These are phyloP conservation scores for Bos javanicus DNA, from an alignment of 2,113 vertebrate species.

Conservation along the genomic window DNA sequence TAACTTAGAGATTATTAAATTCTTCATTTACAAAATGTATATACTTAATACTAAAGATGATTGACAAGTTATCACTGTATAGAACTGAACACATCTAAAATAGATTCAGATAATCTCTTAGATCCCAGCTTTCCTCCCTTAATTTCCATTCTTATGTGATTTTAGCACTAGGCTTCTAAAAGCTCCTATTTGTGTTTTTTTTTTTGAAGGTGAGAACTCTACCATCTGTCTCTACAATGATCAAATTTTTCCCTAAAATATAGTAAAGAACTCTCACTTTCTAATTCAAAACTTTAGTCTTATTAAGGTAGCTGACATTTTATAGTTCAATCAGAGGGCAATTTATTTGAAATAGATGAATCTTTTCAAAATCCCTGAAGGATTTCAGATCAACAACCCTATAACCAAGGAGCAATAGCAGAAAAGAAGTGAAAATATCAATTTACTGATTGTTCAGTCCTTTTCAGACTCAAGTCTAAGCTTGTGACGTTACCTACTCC, in stretches of 20 bases:
- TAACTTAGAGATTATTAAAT: neutral
- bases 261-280: constrained; percentile 18
- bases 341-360: neutral
- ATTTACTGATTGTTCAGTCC: neutral
- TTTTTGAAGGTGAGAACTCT: constrained; percentile 45
- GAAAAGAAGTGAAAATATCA: neutral
- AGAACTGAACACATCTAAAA: neutral
- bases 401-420: neutral
- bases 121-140: constrained; percentile 23
- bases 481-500: neutral
- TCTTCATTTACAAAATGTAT: constrained; percentile 32
- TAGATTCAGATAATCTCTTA: neutral
- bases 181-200: constrained; percentile 34
- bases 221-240: constrained; percentile 60
- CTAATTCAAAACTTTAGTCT: constrained; percentile 32
- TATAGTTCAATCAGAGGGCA: neutral
- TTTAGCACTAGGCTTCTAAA: constrained; percentile 52
- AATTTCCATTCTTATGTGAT: constrained; percentile 52
- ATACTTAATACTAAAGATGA: neutral
- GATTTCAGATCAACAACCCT: neutral
- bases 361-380: neutral
- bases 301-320: neutral
- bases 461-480: neutral
- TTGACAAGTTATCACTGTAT: neutral
- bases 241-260: constrained; percentile 23